Evolutionary conservation across 2,113 vertebrate genomes (phyloP).

Genomic region (Aix galericulata): DNA sequence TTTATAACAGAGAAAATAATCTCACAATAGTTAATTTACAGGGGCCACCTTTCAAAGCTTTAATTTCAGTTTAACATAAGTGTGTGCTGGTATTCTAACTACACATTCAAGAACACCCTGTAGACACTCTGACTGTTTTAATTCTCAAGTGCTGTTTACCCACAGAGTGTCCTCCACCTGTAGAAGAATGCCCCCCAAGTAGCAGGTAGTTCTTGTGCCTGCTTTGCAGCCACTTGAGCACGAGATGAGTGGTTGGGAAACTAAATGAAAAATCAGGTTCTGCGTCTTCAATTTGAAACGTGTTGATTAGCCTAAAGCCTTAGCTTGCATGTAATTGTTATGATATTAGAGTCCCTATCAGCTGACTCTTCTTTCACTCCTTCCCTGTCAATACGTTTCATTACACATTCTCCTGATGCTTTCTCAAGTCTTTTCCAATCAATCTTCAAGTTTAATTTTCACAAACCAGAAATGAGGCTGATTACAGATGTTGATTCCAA

Average conservation of each 20-base stretch:
- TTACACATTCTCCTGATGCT: background rate
- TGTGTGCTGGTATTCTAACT: background rate
- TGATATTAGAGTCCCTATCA: background rate
- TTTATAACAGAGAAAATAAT: background rate
- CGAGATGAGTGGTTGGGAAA: background rate
- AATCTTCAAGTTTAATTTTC: background rate
- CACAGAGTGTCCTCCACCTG: fast-evolving
- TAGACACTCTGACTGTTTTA: background rate
- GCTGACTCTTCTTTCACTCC: background rate
- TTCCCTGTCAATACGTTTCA: background rate
- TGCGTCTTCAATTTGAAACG: background rate
- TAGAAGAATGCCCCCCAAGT: background rate
- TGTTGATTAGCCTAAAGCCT: background rate
- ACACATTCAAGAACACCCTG: background rate
- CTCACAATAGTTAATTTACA: background rate
- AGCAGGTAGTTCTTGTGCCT: background rate
- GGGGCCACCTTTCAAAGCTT: background rate
- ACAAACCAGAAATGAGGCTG: background rate
- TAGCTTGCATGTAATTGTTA: background rate
- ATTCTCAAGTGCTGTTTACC: background rate
- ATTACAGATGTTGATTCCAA: background rate
- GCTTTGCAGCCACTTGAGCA: background rate
- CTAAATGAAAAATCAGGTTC: background rate
- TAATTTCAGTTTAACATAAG: background rate
- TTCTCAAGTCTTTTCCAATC: background rate